phyloP scores from a whole-genome alignment of 2,113 vertebrate genomes.

The Lethenteron camtschaticum region DNA sequence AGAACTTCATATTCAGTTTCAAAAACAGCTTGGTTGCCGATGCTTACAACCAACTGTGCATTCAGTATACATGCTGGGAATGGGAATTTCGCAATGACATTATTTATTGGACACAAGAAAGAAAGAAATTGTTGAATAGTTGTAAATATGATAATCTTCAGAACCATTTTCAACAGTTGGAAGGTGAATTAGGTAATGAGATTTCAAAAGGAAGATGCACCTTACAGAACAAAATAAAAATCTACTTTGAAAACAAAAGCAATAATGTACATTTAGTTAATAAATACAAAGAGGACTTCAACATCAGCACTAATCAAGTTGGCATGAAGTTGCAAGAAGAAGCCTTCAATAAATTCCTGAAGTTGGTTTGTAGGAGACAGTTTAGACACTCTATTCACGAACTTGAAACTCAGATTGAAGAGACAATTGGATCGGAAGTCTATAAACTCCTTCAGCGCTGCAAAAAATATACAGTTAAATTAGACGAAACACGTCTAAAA shows the following conservation, averaged over 20 bases:
- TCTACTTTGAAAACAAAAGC: not conserved
- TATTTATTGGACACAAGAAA: conserved; percentile 10
- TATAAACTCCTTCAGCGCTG: conserved; percentile 1
- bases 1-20: conserved; percentile 19
- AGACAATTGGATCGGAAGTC: conserved; percentile 6
- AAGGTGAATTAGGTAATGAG: not conserved
- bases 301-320: not conserved
- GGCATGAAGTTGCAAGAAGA: not conserved
- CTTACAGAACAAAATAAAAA: not conserved
- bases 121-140: too few relatives aligned
- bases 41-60: conserved; percentile 20
- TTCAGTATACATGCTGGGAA: conserved; percentile 21
- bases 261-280: conserved; percentile 4
- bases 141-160: conserved; percentile 13
- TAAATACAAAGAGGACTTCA: conserved; percentile 7
- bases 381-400: not conserved
- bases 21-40: conserved; percentile 25
- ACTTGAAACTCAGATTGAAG: conserved; percentile 1
- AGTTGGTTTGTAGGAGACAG: conserved; percentile 1
- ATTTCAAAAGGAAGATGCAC: not conserved
- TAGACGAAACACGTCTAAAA: not conserved
- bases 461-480: conserved; percentile 2
- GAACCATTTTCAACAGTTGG: conserved; percentile 16
- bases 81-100: conserved; percentile 12
- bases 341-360: not conserved